Evolutionary conservation across 2,797 vertebrate genomes (phyloP), one percentile per base, ranked within the genome.

Genomic region (Allobates femoralis): DNA sequence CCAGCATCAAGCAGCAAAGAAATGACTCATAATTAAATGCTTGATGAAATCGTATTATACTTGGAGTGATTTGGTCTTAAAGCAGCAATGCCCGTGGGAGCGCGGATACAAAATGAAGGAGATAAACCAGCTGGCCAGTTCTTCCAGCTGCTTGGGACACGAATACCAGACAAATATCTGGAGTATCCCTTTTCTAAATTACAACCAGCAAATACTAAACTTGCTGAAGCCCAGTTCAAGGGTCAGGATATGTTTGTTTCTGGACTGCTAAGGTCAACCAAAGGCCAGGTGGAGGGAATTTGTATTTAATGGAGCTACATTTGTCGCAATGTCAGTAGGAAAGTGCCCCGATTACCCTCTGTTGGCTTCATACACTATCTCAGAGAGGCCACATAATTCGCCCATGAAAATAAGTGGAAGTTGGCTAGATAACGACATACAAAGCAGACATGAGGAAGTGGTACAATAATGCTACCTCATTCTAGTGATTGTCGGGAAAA

Each of bases 31-130:
- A 62, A 81, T 82, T 51, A 86, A 55, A 55, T 56, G 55, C 37
- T 28, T 81, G 85, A 75, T 64, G 55, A 74, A 80, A 75, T 75
- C 19, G 26, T 50, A 60, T 74, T 62, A 50, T 37, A 58, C 56
- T 64, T 64, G 28, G 18, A 75, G 46, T 34, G 37, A 69, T 66
- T 76, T 26, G 21, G 37, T 55, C 26, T 58, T 75, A 34, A 60
- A 86, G 21, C n/a, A 46, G 62, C 18, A 67, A 76, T 34, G 41
- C 50, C 74, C 28, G 16, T 69, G 60, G 80, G 74, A 83, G 15
- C 4, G 26, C 18, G 2, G 32, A 41, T 50, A 58, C 74, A 34
- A 73, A n/a, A 37, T 80, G 55, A 60, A 73, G 53, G n/a, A 46
- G 32, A 41, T 46, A 26, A 46, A 73, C 37, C 62, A 81, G 74